Evolutionary conservation across 2,888 invertebrate genomes (phyloP), one percentile per base, ranked within the genome.

Genomic region (Sphaerophoria taeniata): DNA sequence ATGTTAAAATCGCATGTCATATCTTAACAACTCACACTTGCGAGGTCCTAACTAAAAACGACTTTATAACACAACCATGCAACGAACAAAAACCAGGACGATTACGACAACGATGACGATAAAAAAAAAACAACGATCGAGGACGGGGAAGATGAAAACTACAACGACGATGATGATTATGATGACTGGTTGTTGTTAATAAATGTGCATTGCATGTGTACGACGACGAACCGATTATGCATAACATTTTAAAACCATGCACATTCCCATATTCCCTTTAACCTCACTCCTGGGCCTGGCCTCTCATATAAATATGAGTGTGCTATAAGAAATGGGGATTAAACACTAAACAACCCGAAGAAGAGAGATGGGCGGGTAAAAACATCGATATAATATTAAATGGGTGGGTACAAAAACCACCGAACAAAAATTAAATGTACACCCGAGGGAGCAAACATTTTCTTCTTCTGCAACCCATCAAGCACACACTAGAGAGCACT

Each of bases 1-100:
- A 85, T 85, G 85, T 85, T 85, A 85, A 85, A 85, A 85, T 85
- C 85, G 85, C 85, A 85, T 85, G 85, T 85, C 81, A 81, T 85
- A 85, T 85, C 85, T 85, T 85, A 85, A 85, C 85, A 85, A 85
- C 85, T 85, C 76, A 85, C 81, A 85, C 85, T 85, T 76, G 67
- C 61, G 61, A 75, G 60, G 65, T 14, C 16, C 33, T 61, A 39
- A 56, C 56, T 11, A 34, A 43, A 6, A 47, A 45, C 61, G n/a
- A 24, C 39, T 36, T 12, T 47, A 49, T 11, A 34, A 63, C 45
- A 63, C 45, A 5, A 34, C 53, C 58, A 43, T 53, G n/a, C 45
- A 34, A 55, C 33, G 36, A 71, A 4, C 45, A 51, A 51, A 45
- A 51, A 61, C 58, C 45, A 60, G 72, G 55, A 77, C 61, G 60